These are phyloP conservation scores for Melipona bicolor DNA, from an alignment of 2,888 invertebrate genomes.

Conservation along the genomic window DNA sequence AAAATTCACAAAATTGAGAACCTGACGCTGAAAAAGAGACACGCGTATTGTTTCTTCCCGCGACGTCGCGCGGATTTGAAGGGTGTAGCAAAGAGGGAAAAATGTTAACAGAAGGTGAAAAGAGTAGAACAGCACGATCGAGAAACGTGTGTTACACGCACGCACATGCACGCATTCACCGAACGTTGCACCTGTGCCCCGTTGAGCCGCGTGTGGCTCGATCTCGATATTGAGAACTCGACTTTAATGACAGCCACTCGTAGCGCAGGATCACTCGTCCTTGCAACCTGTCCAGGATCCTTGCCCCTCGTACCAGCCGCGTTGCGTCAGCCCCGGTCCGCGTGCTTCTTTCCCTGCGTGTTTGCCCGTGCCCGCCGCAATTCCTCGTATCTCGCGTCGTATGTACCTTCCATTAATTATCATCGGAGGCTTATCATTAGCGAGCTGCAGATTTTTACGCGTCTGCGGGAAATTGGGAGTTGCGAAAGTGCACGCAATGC, in stretches of 20 bases:
- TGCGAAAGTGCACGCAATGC: too few relatives aligned
- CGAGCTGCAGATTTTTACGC: neutral
- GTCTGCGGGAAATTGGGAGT: too few relatives aligned
- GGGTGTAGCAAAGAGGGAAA: neutral
- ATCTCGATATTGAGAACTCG: slow-evolving; percentile 75
- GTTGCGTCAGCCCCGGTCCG: slow-evolving; percentile 66
- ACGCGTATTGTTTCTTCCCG: neutral
- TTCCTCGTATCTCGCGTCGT: slow-evolving; percentile 33
- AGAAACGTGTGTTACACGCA: neutral
- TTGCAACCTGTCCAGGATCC: slow-evolving; percentile 81
- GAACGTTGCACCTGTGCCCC: slow-evolving; percentile 55
- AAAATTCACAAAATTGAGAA: too few relatives aligned
- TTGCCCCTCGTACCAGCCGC: slow-evolving; percentile 78
- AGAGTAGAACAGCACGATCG: slow-evolving; percentile 1
- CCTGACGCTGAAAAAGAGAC: too few relatives aligned
- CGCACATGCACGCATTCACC: slow-evolving; percentile 38
- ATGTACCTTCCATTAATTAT: slow-evolving; percentile 37
- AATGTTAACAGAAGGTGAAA: neutral
- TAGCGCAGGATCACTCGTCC: slow-evolving; percentile 79
- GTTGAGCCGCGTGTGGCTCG: slow-evolving; percentile 37
- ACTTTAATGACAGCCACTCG: slow-evolving; percentile 75
- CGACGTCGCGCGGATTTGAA: neutral
- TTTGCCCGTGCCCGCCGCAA: slow-evolving; percentile 11
- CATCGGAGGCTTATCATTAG: neutral
- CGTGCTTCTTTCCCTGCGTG: slow-evolving; percentile 52